phyloP scores from a whole-genome alignment of 2,797 vertebrate species.

The Mycteria americana region DNA sequence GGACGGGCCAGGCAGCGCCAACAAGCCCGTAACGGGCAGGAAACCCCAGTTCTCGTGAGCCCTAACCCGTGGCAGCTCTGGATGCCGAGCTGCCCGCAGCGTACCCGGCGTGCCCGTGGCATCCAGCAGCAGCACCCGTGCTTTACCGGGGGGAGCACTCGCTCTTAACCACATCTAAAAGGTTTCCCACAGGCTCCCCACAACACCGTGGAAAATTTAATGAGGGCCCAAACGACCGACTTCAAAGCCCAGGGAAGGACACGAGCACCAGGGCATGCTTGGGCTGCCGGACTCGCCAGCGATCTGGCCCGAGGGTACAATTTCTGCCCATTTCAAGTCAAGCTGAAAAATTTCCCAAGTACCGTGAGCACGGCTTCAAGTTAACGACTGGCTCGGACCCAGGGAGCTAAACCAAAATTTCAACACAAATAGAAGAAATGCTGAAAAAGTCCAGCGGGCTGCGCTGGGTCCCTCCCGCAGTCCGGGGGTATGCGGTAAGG shows the following conservation, averaged over 20 bases:
- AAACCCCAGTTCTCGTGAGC: fast-evolving
- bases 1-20: neutral
- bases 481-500: fast-evolving
- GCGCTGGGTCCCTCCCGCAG: neutral
- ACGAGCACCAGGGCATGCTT: fast-evolving
- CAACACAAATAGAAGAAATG: neutral
- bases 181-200: neutral
- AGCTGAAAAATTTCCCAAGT: neutral
- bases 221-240: fast-evolving
- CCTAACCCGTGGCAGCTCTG: neutral
- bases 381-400: fast-evolving
- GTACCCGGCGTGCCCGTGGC: fast-evolving
- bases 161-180: neutral
- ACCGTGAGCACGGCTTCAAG: fast-evolving
- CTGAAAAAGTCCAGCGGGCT: neutral
- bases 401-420: neutral
- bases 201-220: neutral
- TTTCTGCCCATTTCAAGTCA: neutral
- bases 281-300: fast-evolving
- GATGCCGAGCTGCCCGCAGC: fast-evolving
- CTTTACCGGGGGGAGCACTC: neutral
- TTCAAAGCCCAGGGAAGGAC: neutral
- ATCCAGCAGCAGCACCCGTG: neutral
- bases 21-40: fast-evolving
- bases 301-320: neutral